Conservation (phyloP, 1,140 invertebrate species). For the Hylyphantes graminicola region DNA sequence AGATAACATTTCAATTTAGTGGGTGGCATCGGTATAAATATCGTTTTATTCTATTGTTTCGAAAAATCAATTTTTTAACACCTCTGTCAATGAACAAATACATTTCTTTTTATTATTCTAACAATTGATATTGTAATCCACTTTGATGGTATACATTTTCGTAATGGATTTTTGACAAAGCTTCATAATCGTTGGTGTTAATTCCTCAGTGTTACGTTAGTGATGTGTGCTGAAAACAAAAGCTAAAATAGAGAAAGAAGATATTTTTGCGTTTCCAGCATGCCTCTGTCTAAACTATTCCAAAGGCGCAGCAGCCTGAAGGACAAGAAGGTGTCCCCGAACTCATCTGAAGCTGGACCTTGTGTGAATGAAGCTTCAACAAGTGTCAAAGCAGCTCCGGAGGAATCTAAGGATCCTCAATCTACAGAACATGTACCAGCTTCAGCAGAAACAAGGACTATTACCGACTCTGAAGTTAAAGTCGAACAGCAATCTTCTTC, state of each 20-base stretch:
- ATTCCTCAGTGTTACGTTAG: too few relatives aligned
- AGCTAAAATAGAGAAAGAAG: too few relatives aligned
- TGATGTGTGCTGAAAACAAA: too few relatives aligned
- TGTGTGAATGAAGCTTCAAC: background rate
- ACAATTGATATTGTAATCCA: background rate
- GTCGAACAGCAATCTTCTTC: background rate
- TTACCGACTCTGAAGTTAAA: too few relatives aligned
- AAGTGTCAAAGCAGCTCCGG: too few relatives aligned
- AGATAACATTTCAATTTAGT: background rate
- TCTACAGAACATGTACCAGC: too few relatives aligned
- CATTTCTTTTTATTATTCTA: too few relatives aligned
- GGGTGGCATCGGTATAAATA: conserved; percentile 4
- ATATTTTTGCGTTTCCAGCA: background rate
- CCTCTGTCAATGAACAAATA: too few relatives aligned
- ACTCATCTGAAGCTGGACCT: background rate
- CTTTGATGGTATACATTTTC: background rate
- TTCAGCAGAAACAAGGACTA: too few relatives aligned
- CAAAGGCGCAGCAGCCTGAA: conserved; percentile 12
- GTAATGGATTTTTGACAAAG: background rate
- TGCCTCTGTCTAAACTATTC: conserved; percentile 33
- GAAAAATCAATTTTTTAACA: background rate
- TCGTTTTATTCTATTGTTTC: background rate
- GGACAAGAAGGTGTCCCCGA: background rate
- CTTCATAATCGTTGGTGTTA: background rate
- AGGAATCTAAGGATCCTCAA: too few relatives aligned